Evolutionary conservation across 1,140 invertebrate species (phyloP).

Genomic region (Pogonus chalceus): DNA sequence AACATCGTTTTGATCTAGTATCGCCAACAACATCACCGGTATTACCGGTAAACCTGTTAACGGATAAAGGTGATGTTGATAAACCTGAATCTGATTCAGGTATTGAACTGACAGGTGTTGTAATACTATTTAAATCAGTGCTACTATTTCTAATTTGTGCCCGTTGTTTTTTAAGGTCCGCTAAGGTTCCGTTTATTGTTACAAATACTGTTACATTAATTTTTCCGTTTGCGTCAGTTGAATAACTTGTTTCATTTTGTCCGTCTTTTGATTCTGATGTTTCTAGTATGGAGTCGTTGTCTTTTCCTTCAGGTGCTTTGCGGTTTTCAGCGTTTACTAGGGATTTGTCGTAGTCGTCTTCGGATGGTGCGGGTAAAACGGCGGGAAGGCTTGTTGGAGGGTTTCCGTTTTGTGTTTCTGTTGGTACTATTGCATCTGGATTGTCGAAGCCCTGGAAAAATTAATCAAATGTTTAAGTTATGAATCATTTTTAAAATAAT

Average conservation of each 20-base stretch:
- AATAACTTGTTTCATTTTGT: conserved; percentile 68
- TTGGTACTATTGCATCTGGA: neutral
- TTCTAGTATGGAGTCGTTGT: conserved; percentile 47
- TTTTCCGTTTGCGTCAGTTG: conserved; percentile 73
- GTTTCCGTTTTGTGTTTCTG: neutral
- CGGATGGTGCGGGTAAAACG: conserved; percentile 22
- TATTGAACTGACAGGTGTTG: conserved; percentile 36
- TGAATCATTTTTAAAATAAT: too few relatives aligned
- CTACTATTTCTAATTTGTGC: conserved; percentile 64
- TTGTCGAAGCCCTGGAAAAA: neutral
- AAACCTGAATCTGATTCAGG: conserved; percentile 34
- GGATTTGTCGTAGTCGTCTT: conserved; percentile 44
- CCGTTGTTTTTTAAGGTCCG: conserved; percentile 82
- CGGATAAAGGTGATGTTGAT: conserved; percentile 29
- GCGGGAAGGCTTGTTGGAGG: neutral
- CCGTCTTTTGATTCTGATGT: conserved; percentile 38
- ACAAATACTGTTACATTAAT: conserved; percentile 75
- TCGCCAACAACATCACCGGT: conserved; percentile 55
- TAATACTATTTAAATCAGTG: conserved; percentile 39
- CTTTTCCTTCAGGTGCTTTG: conserved; percentile 66
- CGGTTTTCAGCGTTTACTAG: conserved; percentile 41
- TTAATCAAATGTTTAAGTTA: too few relatives aligned
- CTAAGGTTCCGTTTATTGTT: conserved; percentile 56
- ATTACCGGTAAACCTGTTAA: conserved; percentile 52
- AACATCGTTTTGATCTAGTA: conserved; percentile 51